phyloP scores from a whole-genome alignment of 2,113 vertebrate species.

The Apistogramma diplotaenia region DNA sequence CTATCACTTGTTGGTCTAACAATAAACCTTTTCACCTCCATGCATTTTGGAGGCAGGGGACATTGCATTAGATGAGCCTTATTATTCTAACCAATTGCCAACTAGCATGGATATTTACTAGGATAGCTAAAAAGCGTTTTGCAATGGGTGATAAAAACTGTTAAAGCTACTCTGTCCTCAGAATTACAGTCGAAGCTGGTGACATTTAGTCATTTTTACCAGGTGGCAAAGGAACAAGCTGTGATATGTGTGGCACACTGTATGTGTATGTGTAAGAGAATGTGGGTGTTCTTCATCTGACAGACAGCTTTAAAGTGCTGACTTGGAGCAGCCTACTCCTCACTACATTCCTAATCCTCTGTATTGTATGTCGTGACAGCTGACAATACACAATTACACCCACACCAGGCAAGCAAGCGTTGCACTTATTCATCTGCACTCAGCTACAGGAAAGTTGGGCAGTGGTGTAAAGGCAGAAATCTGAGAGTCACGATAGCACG shows the following conservation, averaged over 20 bases:
- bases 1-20: not conserved
- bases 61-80: not conserved
- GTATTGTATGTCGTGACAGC: conserved; percentile 38
- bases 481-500: not conserved
- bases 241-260: not conserved
- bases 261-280: conserved; percentile 3
- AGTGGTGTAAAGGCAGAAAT: not conserved
- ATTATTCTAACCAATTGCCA: not conserved
- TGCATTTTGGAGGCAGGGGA: not conserved
- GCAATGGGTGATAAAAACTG: not conserved
- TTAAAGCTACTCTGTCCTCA: not conserved
- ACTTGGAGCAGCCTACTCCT: conserved; percentile 40
- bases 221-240: not conserved
- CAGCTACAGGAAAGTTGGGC: not conserved
- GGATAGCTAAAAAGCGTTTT: not conserved
- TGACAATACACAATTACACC: conserved; percentile 61
- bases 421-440: conserved; percentile 38
- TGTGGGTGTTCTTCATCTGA: conserved; percentile 33
- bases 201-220: not conserved
- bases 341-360: conserved; percentile 36
- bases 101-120: not conserved
- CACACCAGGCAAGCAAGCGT: conserved; percentile 23
- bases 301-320: conserved; percentile 38
- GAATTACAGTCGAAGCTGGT: not conserved
- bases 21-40: not conserved